Percentiles rank a stretch among this genome's conserved stretches.
Conservation (phyloP, 2,888 invertebrate species). For the Thereva unica region DNA sequence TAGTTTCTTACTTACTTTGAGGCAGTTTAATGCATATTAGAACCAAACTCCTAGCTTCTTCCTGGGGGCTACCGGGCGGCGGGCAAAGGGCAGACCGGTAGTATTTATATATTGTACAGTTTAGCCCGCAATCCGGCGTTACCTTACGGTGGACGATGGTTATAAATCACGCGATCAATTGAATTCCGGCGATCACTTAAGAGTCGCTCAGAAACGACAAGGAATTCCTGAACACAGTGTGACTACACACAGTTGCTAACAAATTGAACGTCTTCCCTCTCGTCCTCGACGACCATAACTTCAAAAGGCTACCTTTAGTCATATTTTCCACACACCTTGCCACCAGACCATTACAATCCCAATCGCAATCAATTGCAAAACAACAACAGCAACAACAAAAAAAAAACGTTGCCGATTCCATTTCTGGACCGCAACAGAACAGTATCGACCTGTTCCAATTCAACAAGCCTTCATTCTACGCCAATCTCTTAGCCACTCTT, state of each 20-base stretch:
- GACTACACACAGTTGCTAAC: constrained; percentile 40
- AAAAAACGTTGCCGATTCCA: background rate
- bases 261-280: constrained; percentile 36
- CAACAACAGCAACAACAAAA: background rate
- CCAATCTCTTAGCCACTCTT: no score
- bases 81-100: no score
- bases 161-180: constrained; percentile 58
- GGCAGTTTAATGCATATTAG: no score
- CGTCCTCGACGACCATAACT: constrained; percentile 1
- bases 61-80: no score
- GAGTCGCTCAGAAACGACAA: constrained; percentile 36
- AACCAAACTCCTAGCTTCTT: no score
- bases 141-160: constrained; percentile 41
- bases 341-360: background rate
- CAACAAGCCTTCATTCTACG: constrained; percentile 12
- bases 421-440: background rate
- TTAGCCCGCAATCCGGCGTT: background rate
- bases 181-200: constrained; percentile 54
- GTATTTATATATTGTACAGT: no score
- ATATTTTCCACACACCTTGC: background rate
- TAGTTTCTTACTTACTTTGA: no score
- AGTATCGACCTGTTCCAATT: constrained; percentile 5
- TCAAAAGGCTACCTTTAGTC: constrained; percentile 8
- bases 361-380: no score
- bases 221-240: constrained; percentile 39